Evolutionary conservation across 2,113 vertebrate species (phyloP), one percentile per base, ranked within the genome.

Genomic region (Cyanoliseus patagonus): DNA sequence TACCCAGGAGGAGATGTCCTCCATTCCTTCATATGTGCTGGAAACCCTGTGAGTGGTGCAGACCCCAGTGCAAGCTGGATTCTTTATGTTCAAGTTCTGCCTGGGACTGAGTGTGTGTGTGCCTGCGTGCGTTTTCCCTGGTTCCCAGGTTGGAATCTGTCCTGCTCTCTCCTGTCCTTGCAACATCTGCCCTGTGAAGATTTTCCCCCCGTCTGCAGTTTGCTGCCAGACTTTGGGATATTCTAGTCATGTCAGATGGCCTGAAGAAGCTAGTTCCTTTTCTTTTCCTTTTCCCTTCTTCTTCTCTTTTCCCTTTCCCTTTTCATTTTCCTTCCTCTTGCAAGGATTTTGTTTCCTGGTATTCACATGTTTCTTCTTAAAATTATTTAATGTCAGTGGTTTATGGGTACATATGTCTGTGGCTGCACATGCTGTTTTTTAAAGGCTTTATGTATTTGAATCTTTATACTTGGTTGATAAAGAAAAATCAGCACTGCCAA

Each of bases 21-120:
- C 59, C 35, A 35, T 61, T 39, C 3, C 15, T 7, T 17, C 10
- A 2, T 18, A 5, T 3, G 0, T 9, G 2, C 55, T 12, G 77
- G 16, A 19, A 75, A 20, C 46, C n/a, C 20, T 25, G 14, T 4
- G 12, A 28, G 10, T 59, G 16, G 9, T 1, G 13, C 49, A 41
- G 27, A 55, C 15, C 37, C n/a, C 2, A 4, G 51, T 37, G 17
- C 13, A 22, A 8, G 51, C 15, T 16, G 42, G 33, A 42, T 3
- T 11, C 67, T 3, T 27, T 31, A 1, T n/a, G 17, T 18, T 73
- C 28, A 22, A 28, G 28, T 64, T 35, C 9, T 39, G 3, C 7
- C 37, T 7, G 55, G 31, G 22, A 12, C 8, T 0, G 10, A 39
- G 8, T 16, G 0, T 28, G 0, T 11, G 14, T 35, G 62, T 31